phyloP scores from a whole-genome alignment of 53 echinoderm and acorn worm species.

The Glandiceps talaboti region DNA sequence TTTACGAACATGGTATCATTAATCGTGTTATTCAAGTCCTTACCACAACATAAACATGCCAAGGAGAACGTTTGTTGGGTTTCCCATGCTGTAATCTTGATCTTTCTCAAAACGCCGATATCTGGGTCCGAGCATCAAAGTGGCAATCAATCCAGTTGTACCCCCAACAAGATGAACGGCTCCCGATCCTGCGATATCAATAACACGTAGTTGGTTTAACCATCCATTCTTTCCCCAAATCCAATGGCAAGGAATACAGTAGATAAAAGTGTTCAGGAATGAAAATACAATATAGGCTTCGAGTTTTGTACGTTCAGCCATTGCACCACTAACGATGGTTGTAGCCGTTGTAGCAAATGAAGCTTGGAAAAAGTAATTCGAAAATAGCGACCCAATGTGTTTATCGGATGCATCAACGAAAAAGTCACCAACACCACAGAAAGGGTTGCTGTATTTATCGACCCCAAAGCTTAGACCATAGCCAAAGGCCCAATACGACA shows the following conservation, averaged over 20 bases:
- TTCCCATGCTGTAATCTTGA: conserved; percentile 47
- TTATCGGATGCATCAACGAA: not conserved
- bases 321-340: conserved; percentile 63
- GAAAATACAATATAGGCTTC: conserved; percentile 87
- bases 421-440: not conserved
- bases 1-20: too few species aligned
- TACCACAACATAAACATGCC: conserved; percentile 96
- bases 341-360: conserved; percentile 74
- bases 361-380: conserved; percentile 64
- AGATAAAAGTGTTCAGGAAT: conserved; percentile 70
- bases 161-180: conserved; percentile 92
- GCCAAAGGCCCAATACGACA: conserved; percentile 77
- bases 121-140: conserved; percentile 79
- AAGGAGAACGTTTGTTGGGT: conserved; percentile 82
- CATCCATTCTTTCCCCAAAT: conserved; percentile 70
- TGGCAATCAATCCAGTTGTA: conserved; percentile 68
- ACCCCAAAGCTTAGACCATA: not conserved
- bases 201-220: conserved; percentile 57
- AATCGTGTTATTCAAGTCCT: too few species aligned
- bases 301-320: conserved; percentile 88
- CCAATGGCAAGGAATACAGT: conserved; percentile 95
- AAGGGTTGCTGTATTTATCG: not conserved
- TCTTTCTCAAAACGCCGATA: conserved; percentile 46
- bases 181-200: conserved; percentile 89
- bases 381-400: conserved; percentile 26